Evolutionary conservation across 2,113 vertebrate genomes (phyloP).

Genomic region (Rhinolophus ferrumequinum): DNA sequence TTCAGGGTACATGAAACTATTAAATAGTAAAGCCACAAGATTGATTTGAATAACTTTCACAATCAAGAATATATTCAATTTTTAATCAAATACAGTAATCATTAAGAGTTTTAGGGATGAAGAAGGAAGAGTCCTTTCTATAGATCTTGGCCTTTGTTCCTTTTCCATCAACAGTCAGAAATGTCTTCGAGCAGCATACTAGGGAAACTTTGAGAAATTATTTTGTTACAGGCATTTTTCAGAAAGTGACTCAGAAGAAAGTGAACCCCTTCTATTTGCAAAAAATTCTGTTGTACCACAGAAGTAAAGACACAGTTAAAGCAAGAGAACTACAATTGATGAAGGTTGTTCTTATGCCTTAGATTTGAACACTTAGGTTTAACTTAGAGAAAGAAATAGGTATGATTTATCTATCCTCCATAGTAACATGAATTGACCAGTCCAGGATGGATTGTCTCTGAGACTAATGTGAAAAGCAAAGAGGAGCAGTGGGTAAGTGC

Average conservation of each 20-base stretch:
- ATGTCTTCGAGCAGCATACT: background rate
- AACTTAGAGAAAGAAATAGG: background rate
- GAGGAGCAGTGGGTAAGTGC: background rate
- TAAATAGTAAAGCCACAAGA: background rate
- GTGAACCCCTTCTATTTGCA: background rate
- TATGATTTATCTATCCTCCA: background rate
- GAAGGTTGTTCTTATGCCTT: background rate
- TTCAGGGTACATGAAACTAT: background rate
- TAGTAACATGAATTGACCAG: background rate
- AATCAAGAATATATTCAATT: background rate
- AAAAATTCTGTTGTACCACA: background rate
- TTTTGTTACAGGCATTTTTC: background rate
- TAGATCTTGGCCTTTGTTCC: background rate
- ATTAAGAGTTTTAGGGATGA: background rate
- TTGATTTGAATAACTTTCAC: background rate
- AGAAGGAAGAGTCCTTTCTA: background rate
- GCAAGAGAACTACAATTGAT: background rate
- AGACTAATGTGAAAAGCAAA: background rate
- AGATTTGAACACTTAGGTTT: background rate
- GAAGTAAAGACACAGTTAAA: background rate
- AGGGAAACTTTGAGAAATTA: background rate
- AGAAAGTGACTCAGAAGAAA: constrained; percentile 18
- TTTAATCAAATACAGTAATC: constrained; percentile 4
- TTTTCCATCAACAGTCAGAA: background rate
- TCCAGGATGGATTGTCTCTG: background rate